These are phyloP conservation scores for Caracal caracal DNA, from an alignment of 2,113 vertebrate genomes.

Conservation along the genomic window DNA sequence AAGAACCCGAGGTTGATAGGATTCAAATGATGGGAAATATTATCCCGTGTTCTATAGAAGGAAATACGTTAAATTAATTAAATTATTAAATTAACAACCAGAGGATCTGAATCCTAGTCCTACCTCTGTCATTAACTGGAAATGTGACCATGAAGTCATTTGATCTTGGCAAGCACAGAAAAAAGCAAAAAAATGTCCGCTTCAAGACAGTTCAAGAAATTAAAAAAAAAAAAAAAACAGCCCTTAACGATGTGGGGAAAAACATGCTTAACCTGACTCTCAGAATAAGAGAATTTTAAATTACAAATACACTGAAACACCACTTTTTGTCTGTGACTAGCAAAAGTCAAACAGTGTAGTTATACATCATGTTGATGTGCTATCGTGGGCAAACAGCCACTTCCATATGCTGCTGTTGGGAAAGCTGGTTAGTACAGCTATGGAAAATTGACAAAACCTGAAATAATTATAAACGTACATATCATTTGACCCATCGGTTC, in stretches of 20 bases:
- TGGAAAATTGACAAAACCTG: background rate
- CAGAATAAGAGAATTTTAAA: background rate
- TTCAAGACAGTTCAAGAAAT: background rate
- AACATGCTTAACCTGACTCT: background rate
- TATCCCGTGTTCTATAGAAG: background rate
- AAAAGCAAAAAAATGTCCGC: background rate
- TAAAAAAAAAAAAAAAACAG: background rate
- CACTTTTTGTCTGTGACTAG: background rate
- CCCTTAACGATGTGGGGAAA: background rate
- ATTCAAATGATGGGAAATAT: background rate
- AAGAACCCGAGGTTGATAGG: background rate
- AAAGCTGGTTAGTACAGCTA: background rate
- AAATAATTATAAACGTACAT: background rate
- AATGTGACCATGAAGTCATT: background rate
- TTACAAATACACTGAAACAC: background rate
- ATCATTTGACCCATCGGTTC: background rate
- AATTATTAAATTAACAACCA: slow-evolving; percentile 7
- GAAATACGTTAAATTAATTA: background rate
- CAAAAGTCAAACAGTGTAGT: background rate
- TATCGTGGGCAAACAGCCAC: background rate
- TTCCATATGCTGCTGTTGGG: background rate
- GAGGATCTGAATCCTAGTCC: background rate
- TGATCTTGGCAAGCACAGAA: background rate
- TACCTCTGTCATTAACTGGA: background rate
- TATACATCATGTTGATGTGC: background rate